A percentile compares a stretch with the other conserved stretches of the same genome.
Evolutionary conservation across 2,797 vertebrate genomes (phyloP).

Genomic region (Balearica regulorum): DNA sequence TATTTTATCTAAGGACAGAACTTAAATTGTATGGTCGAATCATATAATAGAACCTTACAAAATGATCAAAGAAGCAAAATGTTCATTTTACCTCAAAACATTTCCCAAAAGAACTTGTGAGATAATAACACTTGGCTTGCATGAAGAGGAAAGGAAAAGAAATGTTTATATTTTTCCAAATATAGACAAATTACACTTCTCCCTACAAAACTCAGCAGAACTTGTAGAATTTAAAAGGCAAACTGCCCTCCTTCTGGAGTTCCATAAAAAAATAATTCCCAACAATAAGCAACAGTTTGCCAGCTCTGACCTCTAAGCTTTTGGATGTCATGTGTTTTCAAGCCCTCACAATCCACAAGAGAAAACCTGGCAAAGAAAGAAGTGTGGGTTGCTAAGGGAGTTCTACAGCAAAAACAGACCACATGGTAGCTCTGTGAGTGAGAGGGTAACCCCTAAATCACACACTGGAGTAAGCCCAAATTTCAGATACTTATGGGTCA

Average conservation of each 20-base stretch:
- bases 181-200: not conserved
- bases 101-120: not conserved
- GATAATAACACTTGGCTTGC: not conserved
- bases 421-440: not conserved
- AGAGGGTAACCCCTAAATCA: not conserved
- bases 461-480: not conserved
- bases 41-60: not conserved
- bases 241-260: not conserved
- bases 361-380: not conserved
- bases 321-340: not conserved
- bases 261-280: not conserved
- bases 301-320: not conserved
- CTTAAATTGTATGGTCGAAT: not conserved
- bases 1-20: not conserved
- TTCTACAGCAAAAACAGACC: not conserved
- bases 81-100: not conserved
- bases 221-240: not conserved
- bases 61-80: not conserved
- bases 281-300: not conserved
- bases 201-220: not conserved
- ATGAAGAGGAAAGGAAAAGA: not conserved
- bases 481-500: conserved; percentile 4
- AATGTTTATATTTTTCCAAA: not conserved
- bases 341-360: not conserved
- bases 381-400: not conserved